A percentile compares a stretch with the other conserved stretches of the same genome.
phyloP scores from a whole-genome alignment of 1,140 invertebrate species.

The Orchestia grillus region DNA sequence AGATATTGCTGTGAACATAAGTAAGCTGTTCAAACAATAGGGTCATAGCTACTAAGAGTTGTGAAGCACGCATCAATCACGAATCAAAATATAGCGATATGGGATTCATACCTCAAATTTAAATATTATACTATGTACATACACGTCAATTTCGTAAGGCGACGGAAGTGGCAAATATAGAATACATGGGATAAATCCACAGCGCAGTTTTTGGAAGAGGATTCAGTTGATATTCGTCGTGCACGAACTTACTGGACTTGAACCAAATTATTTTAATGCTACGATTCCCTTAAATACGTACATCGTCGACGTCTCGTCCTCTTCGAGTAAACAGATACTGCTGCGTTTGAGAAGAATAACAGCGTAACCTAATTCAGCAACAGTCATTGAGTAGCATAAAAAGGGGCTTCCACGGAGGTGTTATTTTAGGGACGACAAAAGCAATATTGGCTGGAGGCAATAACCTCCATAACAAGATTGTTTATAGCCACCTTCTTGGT shows the following conservation, averaged over 20 bases:
- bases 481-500: neutral
- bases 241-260: no score
- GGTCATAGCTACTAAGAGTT: no score
- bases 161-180: no score
- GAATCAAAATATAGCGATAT: no score
- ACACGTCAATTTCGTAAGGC: neutral
- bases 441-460: neutral
- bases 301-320: neutral
- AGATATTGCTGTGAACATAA: no score
- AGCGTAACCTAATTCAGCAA: neutral
- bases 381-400: neutral
- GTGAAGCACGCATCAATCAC: no score
- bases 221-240: no score
- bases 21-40: no score
- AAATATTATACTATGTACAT: neutral
- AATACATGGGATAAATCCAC: no score
- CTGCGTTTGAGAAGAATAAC: neutral
- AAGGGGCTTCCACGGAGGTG: neutral
- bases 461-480: neutral
- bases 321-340: neutral
- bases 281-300: neutral
- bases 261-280: neutral
- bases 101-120: no score
- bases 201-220: no score
- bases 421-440: neutral